Percentiles rank a stretch among this genome's conserved stretches.
Conservation (phyloP, 2,113 vertebrate species). For the Suncus etruscus region DNA sequence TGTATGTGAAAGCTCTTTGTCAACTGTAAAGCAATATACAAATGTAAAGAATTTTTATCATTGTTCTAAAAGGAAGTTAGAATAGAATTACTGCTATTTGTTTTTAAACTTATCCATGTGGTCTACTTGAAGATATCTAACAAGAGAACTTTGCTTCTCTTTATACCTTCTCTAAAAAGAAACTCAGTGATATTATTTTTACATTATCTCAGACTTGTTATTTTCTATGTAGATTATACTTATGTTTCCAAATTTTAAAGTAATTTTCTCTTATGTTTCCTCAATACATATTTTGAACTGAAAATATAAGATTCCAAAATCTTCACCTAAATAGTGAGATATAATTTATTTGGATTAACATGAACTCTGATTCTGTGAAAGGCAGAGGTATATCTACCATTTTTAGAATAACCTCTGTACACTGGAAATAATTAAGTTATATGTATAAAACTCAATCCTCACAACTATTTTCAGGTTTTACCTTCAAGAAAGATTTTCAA, state of each 20-base stretch:
- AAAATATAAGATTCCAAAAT: slow-evolving; percentile 33
- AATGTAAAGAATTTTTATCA: slow-evolving; percentile 73
- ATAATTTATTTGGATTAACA: slow-evolving; percentile 22
- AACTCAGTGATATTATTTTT: slow-evolving; percentile 39
- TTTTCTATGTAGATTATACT: not conserved
- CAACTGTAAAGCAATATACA: slow-evolving; percentile 74
- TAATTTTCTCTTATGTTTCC: slow-evolving; percentile 47
- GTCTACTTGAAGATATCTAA: not conserved
- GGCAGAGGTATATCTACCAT: not conserved
- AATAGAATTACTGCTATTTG: slow-evolving; percentile 60
- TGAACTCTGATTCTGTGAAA: slow-evolving; percentile 15
- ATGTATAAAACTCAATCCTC: slow-evolving; percentile 12
- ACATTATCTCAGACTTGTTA: not conserved
- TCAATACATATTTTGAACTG: slow-evolving; percentile 23
- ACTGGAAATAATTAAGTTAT: not conserved
- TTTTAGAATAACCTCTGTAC: not conserved
- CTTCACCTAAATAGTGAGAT: not conserved
- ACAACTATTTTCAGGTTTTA: not conserved
- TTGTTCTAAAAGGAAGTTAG: slow-evolving; percentile 71
- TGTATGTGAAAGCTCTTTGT: slow-evolving; percentile 80
- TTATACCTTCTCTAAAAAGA: slow-evolving; percentile 41
- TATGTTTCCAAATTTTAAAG: slow-evolving; percentile 46
- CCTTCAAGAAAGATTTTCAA: slow-evolving; percentile 28
- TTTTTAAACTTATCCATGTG: slow-evolving; percentile 59
- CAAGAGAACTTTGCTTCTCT: slow-evolving; percentile 12